These are phyloP conservation scores for Loris lydekkerianus DNA, from an alignment of 2,797 vertebrate species.

Conservation along the genomic window DNA sequence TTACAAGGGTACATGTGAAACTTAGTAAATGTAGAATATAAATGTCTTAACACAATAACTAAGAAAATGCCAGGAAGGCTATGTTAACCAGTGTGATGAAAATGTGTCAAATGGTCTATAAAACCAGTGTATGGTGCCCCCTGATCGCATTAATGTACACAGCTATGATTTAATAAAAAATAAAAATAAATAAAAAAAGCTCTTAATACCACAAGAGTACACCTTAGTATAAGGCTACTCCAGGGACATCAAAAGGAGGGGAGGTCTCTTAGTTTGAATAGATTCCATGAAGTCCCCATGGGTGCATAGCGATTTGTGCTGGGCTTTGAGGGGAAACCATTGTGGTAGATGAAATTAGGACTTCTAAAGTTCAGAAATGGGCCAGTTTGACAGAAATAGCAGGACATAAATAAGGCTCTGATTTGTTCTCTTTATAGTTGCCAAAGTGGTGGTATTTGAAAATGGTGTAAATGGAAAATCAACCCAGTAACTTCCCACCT, in stretches of 20 bases:
- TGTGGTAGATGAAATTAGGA: not conserved
- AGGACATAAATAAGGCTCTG: slow-evolving; percentile 11
- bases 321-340: not conserved
- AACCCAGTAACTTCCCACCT: not conserved
- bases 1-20: too few relatives aligned
- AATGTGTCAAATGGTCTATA: too few relatives aligned
- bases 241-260: not conserved
- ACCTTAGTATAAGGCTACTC: not conserved
- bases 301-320: not conserved
- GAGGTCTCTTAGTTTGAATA: not conserved
- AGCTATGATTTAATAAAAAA: too few relatives aligned
- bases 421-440: slow-evolving; percentile 10
- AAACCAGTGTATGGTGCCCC: too few relatives aligned
- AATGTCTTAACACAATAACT: too few relatives aligned
- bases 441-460: slow-evolving; percentile 24
- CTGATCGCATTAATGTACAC: too few relatives aligned
- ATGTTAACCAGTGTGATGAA: too few relatives aligned
- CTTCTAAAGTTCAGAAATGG: slow-evolving; percentile 12
- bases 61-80: too few relatives aligned
- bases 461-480: slow-evolving; percentile 21
- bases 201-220: not conserved
- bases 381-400: slow-evolving; percentile 37
- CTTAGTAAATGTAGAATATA: too few relatives aligned
- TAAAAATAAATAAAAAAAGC: too few relatives aligned
- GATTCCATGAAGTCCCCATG: not conserved